Percentiles rank a stretch among this genome's conserved stretches.
Conservation (phyloP, 2,113 vertebrate genomes). For the Colius striatus region DNA sequence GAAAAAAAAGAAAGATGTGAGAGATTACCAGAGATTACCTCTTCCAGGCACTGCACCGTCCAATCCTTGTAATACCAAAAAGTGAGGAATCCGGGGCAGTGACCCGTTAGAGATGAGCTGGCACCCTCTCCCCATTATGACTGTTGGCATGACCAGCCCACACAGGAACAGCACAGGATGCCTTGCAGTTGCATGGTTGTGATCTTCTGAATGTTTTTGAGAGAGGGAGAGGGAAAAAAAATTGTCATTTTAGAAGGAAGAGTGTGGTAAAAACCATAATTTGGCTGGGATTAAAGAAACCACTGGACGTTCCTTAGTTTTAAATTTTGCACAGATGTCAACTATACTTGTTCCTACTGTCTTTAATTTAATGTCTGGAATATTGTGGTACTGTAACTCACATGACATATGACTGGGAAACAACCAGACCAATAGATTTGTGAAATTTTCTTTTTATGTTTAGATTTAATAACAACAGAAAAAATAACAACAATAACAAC, state of each 20-base stretch:
- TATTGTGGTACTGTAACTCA: slow-evolving; percentile 62
- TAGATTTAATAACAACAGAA: slow-evolving; percentile 34
- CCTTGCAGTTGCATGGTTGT: slow-evolving; percentile 6
- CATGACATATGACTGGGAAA: slow-evolving; percentile 63
- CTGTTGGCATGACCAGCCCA: background rate
- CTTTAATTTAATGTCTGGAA: slow-evolving; percentile 69
- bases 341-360: slow-evolving; percentile 65
- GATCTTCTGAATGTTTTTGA: slow-evolving; percentile 15
- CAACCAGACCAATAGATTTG: slow-evolving; percentile 67
- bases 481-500: slow-evolving; percentile 23
- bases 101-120: background rate
- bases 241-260: slow-evolving; percentile 50
- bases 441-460: slow-evolving; percentile 66
- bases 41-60: background rate
- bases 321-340: slow-evolving; percentile 73
- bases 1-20: background rate
- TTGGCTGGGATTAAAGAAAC: slow-evolving; percentile 70
- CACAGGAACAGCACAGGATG: background rate
- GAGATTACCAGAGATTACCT: background rate
- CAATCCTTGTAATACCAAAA: background rate
- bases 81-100: background rate
- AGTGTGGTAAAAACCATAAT: slow-evolving; percentile 68
- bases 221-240: background rate
- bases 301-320: slow-evolving; percentile 70
- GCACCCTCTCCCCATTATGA: fast-evolving